Evolutionary conservation across 2,797 vertebrate species (phyloP), one percentile per base, ranked within the genome.

Genomic region (Silurus lanzhouensis): DNA sequence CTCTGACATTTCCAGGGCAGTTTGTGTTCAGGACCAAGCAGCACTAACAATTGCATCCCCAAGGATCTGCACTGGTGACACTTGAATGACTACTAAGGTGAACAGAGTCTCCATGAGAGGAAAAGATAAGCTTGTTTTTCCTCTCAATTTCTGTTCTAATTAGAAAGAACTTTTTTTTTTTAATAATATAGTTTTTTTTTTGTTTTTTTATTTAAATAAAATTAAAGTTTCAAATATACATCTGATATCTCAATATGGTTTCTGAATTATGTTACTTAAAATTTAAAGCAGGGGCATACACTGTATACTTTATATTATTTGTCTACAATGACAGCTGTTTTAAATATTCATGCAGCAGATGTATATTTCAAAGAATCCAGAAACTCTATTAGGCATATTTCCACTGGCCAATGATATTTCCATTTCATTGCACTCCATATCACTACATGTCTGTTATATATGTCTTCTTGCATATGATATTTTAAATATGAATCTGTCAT

Each of bases 141-240:
- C 68, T 71, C 44, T 38, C 38, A 38, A 85, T 76, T 67, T 87
- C 74, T 86, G 85, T 76, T 63, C 90, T 85, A 87, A 87, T 88
- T 88, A 85, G 38, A 38, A 88, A 81, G 74, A 58, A 52, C 20
- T 13, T 48, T 2, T 14, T 5, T 52, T 46, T 48, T 70, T 46
- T 71, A 19, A 20, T 44, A 20, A 44, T 19, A 44, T 22, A 48
- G 44, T 70, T n/a, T 70, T n/a, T 48, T 72, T n/a, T 22, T 48
- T 13, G 1, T 15, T 19, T 19, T 1, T 1, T 60, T 4, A 19
- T 15, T 19, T 60, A 4, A 52, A 52, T 10, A 52, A 38, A 38
- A 38, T 38, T 38, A 3, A 38, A 52, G 48, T 52, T 7, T 52
- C 6, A 52, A 52, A 52, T 10, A 52, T 52, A 52, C 48, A 10